A percentile compares a stretch with the other conserved stretches of the same genome.
Conservation (phyloP, 1,140 invertebrate species). For the Phenacoccus solenopsis region DNA sequence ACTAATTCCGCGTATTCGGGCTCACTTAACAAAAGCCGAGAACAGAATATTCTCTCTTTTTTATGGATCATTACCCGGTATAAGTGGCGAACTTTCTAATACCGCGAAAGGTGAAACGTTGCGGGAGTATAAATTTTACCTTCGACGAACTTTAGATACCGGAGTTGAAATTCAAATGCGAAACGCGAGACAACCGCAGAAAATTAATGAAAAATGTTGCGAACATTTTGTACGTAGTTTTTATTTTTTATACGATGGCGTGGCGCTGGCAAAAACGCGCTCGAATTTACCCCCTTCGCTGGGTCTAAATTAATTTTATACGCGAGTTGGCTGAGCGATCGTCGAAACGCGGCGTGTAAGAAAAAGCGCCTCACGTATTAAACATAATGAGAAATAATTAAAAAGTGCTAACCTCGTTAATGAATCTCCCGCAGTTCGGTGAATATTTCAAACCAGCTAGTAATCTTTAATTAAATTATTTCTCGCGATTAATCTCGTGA, state of each 20-base stretch:
- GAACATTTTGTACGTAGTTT: background rate
- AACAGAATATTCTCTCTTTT: background rate
- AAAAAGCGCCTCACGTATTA: too few relatives aligned
- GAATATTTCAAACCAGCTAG: background rate
- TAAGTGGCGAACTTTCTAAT: background rate
- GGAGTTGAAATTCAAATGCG: background rate
- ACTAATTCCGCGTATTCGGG: too few relatives aligned
- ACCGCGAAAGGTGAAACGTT: background rate
- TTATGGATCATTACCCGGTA: background rate
- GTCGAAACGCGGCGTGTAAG: background rate
- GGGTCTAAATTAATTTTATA: background rate
- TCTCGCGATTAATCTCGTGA: background rate
- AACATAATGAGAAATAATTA: background rate
- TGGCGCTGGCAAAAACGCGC: background rate
- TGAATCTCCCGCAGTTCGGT: too few relatives aligned
- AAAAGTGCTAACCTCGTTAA: background rate
- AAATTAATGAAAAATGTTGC: slow-evolving; percentile 3
- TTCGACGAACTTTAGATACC: background rate
- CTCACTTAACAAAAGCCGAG: too few relatives aligned
- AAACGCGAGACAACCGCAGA: background rate
- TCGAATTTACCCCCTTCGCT: background rate
- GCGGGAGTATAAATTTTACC: background rate
- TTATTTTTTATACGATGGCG: background rate
- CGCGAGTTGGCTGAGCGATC: background rate
- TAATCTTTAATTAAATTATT: slow-evolving; percentile 4